phyloP scores from a whole-genome alignment of 2,797 vertebrate genomes.

The Pseudochaenichthys georgianus region DNA sequence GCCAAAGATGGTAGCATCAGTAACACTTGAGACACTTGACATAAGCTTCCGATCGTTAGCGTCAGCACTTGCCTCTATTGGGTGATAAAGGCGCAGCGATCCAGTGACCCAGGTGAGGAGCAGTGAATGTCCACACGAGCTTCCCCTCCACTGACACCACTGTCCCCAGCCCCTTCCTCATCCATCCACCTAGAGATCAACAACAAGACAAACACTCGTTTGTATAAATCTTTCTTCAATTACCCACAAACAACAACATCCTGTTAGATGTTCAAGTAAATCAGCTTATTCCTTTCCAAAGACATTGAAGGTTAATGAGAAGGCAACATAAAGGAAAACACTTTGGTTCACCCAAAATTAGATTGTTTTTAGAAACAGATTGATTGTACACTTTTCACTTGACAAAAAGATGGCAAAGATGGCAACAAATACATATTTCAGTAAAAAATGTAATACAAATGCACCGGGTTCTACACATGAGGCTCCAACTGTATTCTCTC shows the following conservation, averaged over 20 bases:
- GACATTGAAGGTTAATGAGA: background rate
- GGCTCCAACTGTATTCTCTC: background rate
- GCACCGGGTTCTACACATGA: background rate
- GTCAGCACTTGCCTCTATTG: conserved; percentile 78
- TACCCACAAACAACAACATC: background rate
- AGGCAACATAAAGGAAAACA: background rate
- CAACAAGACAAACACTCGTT: background rate
- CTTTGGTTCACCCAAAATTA: background rate
- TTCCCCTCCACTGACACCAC: conserved; percentile 82
- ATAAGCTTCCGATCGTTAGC: background rate
- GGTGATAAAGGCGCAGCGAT: conserved; percentile 89
- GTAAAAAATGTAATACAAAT: background rate
- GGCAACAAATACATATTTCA: background rate
- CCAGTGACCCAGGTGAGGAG: conserved; percentile 93
- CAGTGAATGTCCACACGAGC: conserved; percentile 88
- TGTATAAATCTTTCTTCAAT: background rate
- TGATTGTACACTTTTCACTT: background rate
- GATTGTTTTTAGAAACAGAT: background rate
- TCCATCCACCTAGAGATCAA: conserved; percentile 88
- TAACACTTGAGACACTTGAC: background rate
- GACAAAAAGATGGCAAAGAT: background rate
- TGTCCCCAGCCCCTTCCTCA: conserved; percentile 87
- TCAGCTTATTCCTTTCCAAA: background rate
- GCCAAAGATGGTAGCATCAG: background rate
- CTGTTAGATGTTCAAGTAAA: conserved; percentile 1